These are phyloP conservation scores for Leptinotarsa undecemlineata DNA, from an alignment of 1,140 invertebrate genomes.

Conservation along the genomic window DNA sequence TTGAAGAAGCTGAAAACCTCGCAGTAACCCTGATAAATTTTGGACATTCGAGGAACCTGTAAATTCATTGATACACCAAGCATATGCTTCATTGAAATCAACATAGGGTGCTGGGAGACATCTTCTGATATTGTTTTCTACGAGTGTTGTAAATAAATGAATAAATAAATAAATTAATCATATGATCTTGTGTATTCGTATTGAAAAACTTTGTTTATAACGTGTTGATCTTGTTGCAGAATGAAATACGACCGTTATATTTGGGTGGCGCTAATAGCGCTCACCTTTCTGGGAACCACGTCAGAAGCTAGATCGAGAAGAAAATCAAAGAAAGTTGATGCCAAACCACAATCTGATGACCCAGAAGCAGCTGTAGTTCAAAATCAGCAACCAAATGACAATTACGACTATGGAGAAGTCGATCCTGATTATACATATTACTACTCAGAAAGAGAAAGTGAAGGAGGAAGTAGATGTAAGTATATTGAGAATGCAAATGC, in stretches of 20 bases:
- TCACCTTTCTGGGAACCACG: constrained; percentile 29
- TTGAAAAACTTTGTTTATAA: no score
- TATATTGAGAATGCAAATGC: neutral
- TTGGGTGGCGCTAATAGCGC: constrained; percentile 32
- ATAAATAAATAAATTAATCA: no score
- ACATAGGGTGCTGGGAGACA: no score
- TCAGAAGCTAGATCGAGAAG: constrained; percentile 42
- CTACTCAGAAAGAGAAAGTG: neutral
- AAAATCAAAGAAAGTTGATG: constrained; percentile 11
- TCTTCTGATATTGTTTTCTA: no score
- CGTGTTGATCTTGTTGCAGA: constrained; percentile 17
- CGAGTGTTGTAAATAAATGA: neutral
- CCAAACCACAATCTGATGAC: constrained; percentile 25
- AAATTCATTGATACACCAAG: no score
- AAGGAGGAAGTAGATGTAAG: neutral
- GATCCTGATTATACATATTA: constrained; percentile 28
- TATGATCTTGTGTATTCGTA: no score
- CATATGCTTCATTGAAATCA: no score
- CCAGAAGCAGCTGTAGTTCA: constrained; percentile 34
- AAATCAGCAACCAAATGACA: constrained; percentile 44
- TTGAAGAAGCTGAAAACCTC: no score
- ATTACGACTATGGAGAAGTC: constrained; percentile 42
- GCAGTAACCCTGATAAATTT: no score
- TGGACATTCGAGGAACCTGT: no score
- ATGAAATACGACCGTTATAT: constrained; percentile 33